Evolutionary conservation across 2,888 invertebrate genomes (phyloP).

Genomic region (Caenorhabditis sp.): DNA sequence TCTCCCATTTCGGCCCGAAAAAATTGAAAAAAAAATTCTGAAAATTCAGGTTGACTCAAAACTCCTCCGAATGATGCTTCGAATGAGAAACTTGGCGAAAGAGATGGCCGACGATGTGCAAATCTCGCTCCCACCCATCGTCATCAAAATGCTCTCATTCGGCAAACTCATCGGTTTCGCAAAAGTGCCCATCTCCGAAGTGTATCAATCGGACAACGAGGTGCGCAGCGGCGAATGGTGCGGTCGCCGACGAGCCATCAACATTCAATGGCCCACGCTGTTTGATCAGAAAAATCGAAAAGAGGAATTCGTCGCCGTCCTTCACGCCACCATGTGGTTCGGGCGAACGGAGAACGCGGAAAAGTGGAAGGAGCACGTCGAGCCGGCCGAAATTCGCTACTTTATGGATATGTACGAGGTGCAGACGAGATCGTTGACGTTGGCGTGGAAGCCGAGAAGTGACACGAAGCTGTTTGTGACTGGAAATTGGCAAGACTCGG

Average conservation of each 20-base stretch:
- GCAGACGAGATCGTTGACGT: constrained; percentile 11
- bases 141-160: constrained; percentile 60
- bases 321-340: constrained; percentile 63
- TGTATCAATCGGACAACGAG: constrained; percentile 40
- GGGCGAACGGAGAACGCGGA: constrained; percentile 32
- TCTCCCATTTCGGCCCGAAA: too few relatives aligned
- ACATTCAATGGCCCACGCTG: constrained; percentile 43
- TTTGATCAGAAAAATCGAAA: constrained; percentile 34
- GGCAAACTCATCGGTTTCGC: constrained; percentile 59
- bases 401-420: constrained; percentile 58
- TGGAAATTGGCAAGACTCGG: not conserved
- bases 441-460: constrained; percentile 17
- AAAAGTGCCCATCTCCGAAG: constrained; percentile 53
- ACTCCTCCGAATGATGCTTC: constrained; percentile 17
- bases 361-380: constrained; percentile 38
- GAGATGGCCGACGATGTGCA: constrained; percentile 34
- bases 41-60: constrained; percentile 19
- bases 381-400: constrained; percentile 55
- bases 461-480: constrained; percentile 8
- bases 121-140: constrained; percentile 54
- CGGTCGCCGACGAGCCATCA: constrained; percentile 39
- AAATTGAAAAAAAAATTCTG: too few relatives aligned
- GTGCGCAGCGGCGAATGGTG: constrained; percentile 46
- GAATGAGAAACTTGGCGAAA: constrained; percentile 13
- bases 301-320: constrained; percentile 52